These are phyloP conservation scores for Zaprionus kolodkinae DNA, from an alignment of 1,140 invertebrate species.

Conservation along the genomic window DNA sequence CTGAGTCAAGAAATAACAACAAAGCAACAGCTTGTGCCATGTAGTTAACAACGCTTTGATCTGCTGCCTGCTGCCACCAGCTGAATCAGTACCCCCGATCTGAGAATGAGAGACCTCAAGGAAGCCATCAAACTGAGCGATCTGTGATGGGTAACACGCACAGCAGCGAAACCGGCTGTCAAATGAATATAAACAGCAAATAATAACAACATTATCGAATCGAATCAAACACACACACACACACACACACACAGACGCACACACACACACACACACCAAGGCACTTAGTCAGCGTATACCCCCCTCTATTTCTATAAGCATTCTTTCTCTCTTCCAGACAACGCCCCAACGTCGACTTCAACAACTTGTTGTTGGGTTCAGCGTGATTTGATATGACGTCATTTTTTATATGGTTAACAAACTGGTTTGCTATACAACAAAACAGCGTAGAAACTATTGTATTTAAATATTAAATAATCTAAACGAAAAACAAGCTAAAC, in stretches of 20 bases:
- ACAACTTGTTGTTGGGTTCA: slow-evolving; percentile 63
- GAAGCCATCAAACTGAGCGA: not conserved
- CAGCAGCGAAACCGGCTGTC: slow-evolving; percentile 22
- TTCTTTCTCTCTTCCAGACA: slow-evolving; percentile 38
- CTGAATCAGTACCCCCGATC: slow-evolving; percentile 35
- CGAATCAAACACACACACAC: slow-evolving; percentile 54
- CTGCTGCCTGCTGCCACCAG: slow-evolving; percentile 61
- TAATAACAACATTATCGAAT: slow-evolving; percentile 78
- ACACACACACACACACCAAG: not conserved
- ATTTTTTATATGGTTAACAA: slow-evolving; percentile 51
- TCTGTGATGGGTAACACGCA: slow-evolving; percentile 55
- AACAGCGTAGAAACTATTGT: slow-evolving; percentile 14
- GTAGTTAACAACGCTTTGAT: slow-evolving; percentile 53
- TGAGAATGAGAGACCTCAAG: not conserved
- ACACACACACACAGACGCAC: slow-evolving; percentile 1
- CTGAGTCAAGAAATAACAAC: slow-evolving; percentile 32
- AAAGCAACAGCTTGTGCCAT: slow-evolving; percentile 48
- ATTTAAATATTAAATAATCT: slow-evolving; percentile 33
- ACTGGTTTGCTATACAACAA: slow-evolving; percentile 57
- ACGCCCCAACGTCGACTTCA: slow-evolving; percentile 44
- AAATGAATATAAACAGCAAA: slow-evolving; percentile 69
- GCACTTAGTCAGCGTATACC: slow-evolving; percentile 14
- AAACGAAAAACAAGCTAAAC: not conserved
- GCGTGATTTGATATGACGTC: slow-evolving; percentile 60
- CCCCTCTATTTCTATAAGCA: not conserved